Conservation (phyloP, 2,797 vertebrate species). For the Onychomys arenicola region DNA sequence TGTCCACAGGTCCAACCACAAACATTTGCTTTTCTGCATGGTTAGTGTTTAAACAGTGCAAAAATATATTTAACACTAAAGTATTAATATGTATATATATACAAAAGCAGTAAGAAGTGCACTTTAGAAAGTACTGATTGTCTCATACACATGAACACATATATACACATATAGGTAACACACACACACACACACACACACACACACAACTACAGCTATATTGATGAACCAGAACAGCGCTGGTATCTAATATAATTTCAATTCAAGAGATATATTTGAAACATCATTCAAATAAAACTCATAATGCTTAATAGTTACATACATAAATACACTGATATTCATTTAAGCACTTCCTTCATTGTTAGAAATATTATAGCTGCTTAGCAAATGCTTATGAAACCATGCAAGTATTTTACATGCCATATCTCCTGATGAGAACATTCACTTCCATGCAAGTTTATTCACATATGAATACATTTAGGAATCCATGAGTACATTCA, state of each 20-base stretch:
- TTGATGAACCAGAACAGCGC: background rate
- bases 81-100: background rate
- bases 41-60: background rate
- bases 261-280: background rate
- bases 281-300: conserved; percentile 26
- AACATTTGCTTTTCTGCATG: background rate
- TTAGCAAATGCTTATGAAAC: background rate
- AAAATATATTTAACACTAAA: background rate
- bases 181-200: background rate
- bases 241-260: background rate
- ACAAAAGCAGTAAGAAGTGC: background rate
- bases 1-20: background rate
- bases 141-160: background rate
- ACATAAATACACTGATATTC: background rate
- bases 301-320: background rate
- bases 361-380: background rate
- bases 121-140: background rate
- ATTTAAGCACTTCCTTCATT: background rate
- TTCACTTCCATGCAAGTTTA: background rate
- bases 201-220: background rate
- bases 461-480: background rate
- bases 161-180: background rate
- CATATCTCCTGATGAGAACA: background rate
- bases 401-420: background rate
- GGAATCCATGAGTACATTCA: background rate